Evolutionary conservation across 23 tunicate species (phyloP), one percentile per base, ranked within the genome.

Genomic region (Styela clava): DNA sequence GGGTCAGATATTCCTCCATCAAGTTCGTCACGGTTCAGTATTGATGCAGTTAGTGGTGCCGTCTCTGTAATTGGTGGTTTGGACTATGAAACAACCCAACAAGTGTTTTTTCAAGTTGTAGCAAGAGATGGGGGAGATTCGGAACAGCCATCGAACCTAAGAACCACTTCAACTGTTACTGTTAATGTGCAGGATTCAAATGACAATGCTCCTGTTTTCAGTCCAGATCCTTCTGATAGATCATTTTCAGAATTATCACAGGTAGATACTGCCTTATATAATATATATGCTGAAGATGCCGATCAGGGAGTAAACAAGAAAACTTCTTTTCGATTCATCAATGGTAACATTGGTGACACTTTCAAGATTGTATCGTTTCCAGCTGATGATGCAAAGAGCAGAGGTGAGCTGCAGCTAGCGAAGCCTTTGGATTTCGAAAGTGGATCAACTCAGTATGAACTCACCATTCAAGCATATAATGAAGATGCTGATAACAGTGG

Each of bases 341-440:
- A 26, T 52, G 97, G 97, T 20, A 69, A 92, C 69, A 31, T 63
- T 21, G 79, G 81, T 19, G 89, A 69, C 19, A 67, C 29, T 0
- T 92, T 92, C 35, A 2, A 24, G 20, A 36, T 92, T 19, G 33
- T 28, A 3, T 87, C 92, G 22, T 28, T 44, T 34, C 92, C 92
- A 1, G 65, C 78, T 35, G 70, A 69, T 27, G 68, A 34, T 31
- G 88, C 76, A 16, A 63, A 64, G 31, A 89, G 89, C 35, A 23
- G 0, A 20, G 95, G 86, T 18, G 81, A 92, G 30, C 36, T 92
- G 19, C 37, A 74, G 16, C 63, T 92, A 16, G 62, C 35, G 2
- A 79, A 92, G 68, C 68, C 51, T 16, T 83, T 92, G 9, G 93
- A 92, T 52, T 92, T 64, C 79, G 97, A 92, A 83, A 79, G 52